Percentiles rank a stretch among this genome's conserved stretches.
Evolutionary conservation across 2,797 vertebrate species (phyloP).

Genomic region (Poecilia gillii): DNA sequence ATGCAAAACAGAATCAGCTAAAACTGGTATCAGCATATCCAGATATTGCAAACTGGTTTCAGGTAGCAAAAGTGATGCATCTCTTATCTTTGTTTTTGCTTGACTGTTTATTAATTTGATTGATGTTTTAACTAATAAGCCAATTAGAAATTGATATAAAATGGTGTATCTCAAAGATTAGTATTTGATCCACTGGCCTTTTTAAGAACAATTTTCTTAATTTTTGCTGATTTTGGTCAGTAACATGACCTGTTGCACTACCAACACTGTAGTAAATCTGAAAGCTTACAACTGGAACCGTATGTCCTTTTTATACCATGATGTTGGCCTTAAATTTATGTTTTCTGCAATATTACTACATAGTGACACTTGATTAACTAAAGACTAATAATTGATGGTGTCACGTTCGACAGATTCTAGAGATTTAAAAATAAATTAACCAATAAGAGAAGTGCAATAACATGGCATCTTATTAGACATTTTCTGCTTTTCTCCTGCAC

Average conservation of each 20-base stretch:
- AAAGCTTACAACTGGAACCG: conserved; percentile 3
- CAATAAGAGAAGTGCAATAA: too few relatives aligned
- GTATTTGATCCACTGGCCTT: not conserved
- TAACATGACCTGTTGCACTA: not conserved
- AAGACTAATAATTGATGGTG: too few relatives aligned
- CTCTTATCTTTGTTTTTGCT: not conserved
- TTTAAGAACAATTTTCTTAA: not conserved
- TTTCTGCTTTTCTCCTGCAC: too few relatives aligned
- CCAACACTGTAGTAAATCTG: not conserved
- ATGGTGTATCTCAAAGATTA: not conserved
- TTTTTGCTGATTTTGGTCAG: not conserved
- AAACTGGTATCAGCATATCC: not conserved
- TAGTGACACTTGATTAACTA: too few relatives aligned
- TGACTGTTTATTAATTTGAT: not conserved
- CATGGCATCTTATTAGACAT: too few relatives aligned
- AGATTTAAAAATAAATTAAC: too few relatives aligned
- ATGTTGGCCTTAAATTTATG: too few relatives aligned
- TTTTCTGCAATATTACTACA: too few relatives aligned
- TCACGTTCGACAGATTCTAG: too few relatives aligned
- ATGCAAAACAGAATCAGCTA: not conserved
- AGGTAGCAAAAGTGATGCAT: not conserved
- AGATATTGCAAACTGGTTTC: not conserved
- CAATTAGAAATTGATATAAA: not conserved
- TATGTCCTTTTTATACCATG: too few relatives aligned
- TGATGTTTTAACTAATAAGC: not conserved